Conservation (phyloP, 1,140 invertebrate species). For the Caenorhabditis brenneri region DNA sequence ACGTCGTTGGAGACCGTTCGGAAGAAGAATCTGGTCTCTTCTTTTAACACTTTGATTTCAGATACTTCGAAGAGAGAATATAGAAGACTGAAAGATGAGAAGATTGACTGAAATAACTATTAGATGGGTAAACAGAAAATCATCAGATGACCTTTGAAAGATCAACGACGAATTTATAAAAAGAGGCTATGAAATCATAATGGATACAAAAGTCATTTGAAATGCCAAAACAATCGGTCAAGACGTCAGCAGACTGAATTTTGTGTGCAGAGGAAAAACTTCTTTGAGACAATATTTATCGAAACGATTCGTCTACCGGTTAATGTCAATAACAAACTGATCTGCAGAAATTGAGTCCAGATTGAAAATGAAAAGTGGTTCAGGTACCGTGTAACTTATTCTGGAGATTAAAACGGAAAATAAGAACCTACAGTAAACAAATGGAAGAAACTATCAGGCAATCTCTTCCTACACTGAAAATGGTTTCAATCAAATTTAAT, state of each 20-base stretch:
- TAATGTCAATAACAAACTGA: no score
- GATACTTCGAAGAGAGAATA: neutral
- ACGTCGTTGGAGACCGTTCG: constrained; percentile 18
- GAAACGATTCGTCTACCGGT: no score
- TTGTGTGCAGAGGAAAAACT: no score
- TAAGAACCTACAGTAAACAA: no score
- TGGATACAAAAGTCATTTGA: neutral
- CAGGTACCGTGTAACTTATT: no score
- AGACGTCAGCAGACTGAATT: neutral
- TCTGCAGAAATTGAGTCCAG: no score
- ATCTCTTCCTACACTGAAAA: no score
- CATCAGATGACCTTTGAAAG: constrained; percentile 13
- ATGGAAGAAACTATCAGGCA: no score
- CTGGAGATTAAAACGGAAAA: no score
- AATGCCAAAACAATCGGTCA: neutral
- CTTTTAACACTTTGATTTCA: constrained; percentile 18
- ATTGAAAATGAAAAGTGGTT: no score
- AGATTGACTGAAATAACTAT: neutral
- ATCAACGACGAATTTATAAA: constrained; percentile 1
- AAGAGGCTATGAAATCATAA: neutral
- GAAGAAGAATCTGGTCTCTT: neutral
- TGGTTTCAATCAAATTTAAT: no score
- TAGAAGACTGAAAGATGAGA: neutral
- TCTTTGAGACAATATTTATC: no score
- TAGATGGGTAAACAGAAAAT: neutral